Conservation (phyloP, 2,113 vertebrate species). For the Pseudorasbora parva region DNA sequence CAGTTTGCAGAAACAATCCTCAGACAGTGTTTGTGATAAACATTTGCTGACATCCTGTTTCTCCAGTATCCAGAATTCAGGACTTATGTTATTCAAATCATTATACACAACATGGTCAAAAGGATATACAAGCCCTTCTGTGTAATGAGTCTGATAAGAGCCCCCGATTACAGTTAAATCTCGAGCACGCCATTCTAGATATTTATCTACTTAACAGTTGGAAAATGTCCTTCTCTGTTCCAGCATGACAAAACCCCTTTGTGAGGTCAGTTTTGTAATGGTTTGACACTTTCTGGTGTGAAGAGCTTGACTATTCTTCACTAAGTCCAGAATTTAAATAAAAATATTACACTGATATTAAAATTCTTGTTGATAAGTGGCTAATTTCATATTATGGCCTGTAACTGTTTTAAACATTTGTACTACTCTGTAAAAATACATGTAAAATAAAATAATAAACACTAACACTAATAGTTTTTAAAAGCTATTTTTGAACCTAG, state of each 20-base stretch:
- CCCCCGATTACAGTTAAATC: neutral
- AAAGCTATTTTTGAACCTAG: no score
- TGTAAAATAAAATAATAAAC: no score
- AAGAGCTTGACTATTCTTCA: neutral
- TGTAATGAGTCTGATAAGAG: neutral
- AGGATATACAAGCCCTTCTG: neutral
- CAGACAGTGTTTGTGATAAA: slow-evolving; percentile 48
- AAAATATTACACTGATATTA: no score
- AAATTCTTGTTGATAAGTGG: no score
- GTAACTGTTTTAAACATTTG: no score
- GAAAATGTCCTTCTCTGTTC: neutral
- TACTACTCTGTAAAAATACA: no score
- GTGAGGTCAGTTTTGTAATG: neutral
- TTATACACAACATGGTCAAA: neutral
- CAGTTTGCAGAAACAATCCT: slow-evolving; percentile 40
- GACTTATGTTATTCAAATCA: neutral
- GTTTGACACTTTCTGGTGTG: neutral
- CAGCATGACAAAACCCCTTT: neutral
- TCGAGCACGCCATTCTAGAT: neutral
- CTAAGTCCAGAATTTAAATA: neutral
- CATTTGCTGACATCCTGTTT: slow-evolving; percentile 56
- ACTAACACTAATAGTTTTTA: no score
- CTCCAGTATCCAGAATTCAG: slow-evolving; percentile 39
- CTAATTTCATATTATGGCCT: no score
- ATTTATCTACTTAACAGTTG: slow-evolving; percentile 11